Conservation (phyloP, 2,113 vertebrate genomes). For the Galemys pyrenaicus region DNA sequence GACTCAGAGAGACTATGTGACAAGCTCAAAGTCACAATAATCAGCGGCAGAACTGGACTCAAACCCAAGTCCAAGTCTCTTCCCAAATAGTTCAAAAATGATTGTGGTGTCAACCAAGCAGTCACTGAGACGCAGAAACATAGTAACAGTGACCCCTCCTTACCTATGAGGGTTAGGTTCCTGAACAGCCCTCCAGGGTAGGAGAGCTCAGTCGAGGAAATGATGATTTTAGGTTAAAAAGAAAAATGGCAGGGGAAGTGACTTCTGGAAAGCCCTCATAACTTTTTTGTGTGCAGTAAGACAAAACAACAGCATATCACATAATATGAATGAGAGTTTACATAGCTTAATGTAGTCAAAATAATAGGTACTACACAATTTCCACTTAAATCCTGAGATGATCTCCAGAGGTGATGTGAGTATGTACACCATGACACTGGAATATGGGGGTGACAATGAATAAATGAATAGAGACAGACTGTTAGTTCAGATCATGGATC, state of each 20-base stretch:
- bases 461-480: neutral
- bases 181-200: neutral
- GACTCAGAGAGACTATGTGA: neutral
- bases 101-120: neutral
- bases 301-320: conserved; percentile 38
- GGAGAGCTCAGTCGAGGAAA: conserved; percentile 35
- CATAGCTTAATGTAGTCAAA: conserved; percentile 7
- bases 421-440: neutral
- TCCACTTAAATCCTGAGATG: conserved; percentile 13
- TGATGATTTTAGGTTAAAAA: conserved; percentile 7
- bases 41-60: neutral
- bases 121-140: neutral
- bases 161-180: neutral
- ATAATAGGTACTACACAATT: neutral
- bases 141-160: neutral
- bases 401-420: conserved; percentile 28
- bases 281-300: conserved; percentile 8
- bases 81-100: conserved; percentile 14
- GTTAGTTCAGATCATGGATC: neutral
- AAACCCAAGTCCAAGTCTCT: neutral
- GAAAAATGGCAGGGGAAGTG: neutral
- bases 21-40: neutral
- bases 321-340: conserved; percentile 36
- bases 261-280: conserved; percentile 33
- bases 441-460: conserved; percentile 4